Evolutionary conservation across 2,888 invertebrate genomes (phyloP).

Genomic region (Hypercompe scribonia): DNA sequence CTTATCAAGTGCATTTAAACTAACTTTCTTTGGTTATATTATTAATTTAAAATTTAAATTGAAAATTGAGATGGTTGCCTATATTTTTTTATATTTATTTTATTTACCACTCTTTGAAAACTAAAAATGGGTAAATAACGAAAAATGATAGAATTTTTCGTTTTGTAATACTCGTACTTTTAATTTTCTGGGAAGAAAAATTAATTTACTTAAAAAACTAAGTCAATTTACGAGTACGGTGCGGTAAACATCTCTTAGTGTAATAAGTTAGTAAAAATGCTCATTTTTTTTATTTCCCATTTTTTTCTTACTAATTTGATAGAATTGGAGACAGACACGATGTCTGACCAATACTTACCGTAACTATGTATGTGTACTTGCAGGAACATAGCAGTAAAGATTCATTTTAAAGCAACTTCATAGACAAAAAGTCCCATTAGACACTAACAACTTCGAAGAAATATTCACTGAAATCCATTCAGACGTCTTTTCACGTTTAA

Average conservation of each 20-base stretch:
- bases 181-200: too few relatives aligned
- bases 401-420: background rate
- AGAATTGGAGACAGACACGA: too few relatives aligned
- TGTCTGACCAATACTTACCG: background rate
- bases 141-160: background rate
- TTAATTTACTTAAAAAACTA: too few relatives aligned
- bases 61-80: too few relatives aligned
- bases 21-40: constrained; percentile 16
- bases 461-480: constrained; percentile 11
- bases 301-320: too few relatives aligned
- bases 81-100: background rate
- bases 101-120: background rate
- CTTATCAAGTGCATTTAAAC: constrained; percentile 12
- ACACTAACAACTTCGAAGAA: background rate
- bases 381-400: background rate
- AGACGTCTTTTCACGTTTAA: constrained; percentile 7
- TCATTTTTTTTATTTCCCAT: too few relatives aligned
- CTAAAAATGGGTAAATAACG: background rate
- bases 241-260: too few relatives aligned
- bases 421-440: constrained; percentile 1
- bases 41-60: background rate
- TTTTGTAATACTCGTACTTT: too few relatives aligned
- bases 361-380: background rate
- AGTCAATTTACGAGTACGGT: too few relatives aligned
- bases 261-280: too few relatives aligned